Evolutionary conservation across 2,888 invertebrate genomes (phyloP).

Genomic region (Aethes cnicana): DNA sequence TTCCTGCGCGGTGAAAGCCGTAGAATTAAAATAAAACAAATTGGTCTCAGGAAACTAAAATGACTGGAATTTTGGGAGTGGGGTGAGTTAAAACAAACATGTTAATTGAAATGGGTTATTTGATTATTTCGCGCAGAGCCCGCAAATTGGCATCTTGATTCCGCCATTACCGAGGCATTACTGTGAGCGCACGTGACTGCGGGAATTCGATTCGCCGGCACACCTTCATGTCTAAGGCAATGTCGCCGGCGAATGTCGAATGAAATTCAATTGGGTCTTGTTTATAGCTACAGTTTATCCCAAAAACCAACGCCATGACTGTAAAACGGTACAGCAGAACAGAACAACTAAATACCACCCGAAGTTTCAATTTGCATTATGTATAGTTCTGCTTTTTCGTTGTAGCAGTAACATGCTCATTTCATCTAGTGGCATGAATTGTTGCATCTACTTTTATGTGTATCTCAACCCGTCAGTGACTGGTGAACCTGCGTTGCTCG

Average conservation of each 20-base stretch:
- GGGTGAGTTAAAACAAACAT: neutral
- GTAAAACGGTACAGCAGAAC: too few species aligned
- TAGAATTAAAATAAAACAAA: slow-evolving; percentile 14
- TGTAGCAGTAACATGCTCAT: too few species aligned
- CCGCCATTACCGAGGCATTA: slow-evolving; percentile 34
- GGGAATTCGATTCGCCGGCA: slow-evolving; percentile 36
- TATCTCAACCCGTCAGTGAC: too few species aligned
- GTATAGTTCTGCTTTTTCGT: too few species aligned
- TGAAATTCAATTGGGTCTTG: too few species aligned
- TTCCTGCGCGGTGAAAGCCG: slow-evolving; percentile 11
- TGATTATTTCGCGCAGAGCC: slow-evolving; percentile 2
- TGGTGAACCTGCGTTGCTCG: too few species aligned
- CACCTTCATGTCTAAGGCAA: neutral
- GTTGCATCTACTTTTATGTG: too few species aligned
- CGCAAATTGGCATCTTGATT: slow-evolving; percentile 30
- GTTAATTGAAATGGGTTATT: slow-evolving; percentile 6
- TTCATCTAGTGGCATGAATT: too few species aligned
- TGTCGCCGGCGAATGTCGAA: neutral
- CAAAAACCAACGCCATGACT: too few species aligned
- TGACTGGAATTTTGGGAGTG: neutral
- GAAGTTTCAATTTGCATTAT: too few species aligned
- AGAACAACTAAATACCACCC: too few species aligned
- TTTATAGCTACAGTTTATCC: too few species aligned
- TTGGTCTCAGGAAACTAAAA: neutral
- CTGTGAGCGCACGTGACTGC: slow-evolving; percentile 35